Percentiles rank a stretch among this genome's conserved stretches.
phyloP scores from a whole-genome alignment of 1,140 invertebrate genomes.

The Neodiprion virginianus region DNA sequence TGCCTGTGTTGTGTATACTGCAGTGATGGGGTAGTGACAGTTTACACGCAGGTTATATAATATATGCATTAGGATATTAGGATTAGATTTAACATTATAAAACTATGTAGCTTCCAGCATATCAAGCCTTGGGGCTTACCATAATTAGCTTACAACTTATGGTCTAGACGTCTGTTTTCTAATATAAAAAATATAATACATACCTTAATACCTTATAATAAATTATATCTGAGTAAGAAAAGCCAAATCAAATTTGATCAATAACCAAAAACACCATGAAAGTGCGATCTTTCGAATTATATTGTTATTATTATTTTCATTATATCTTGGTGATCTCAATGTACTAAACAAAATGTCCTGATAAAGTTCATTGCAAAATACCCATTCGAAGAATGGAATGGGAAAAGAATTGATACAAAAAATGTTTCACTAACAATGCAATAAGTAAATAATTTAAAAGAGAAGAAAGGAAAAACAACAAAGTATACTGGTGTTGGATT shows the following conservation, averaged over 20 bases:
- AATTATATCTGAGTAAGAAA: not conserved
- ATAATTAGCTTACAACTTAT: not conserved
- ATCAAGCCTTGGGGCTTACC: conserved; percentile 12
- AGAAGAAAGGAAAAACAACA: not conserved
- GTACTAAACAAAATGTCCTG: not conserved
- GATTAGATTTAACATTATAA: not conserved
- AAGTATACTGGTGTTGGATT: not conserved
- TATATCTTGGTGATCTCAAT: not conserved
- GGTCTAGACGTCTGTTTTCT: conserved; percentile 6
- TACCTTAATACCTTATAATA: not conserved
- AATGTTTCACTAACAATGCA: not conserved
- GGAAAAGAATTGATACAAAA: too few species aligned
- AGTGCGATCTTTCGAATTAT: not conserved
- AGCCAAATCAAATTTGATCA: conserved; percentile 11
- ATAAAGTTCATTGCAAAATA: too few species aligned
- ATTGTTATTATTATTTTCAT: not conserved
- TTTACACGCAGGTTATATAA: not conserved
- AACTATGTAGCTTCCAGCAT: conserved; percentile 11
- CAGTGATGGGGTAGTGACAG: not conserved
- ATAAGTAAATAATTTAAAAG: conserved; percentile 1
- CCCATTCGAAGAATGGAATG: too few species aligned
- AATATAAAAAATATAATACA: not conserved
- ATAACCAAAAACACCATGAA: not conserved
- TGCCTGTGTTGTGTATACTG: not conserved
- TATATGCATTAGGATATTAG: conserved; percentile 3